Conservation (phyloP, 2,888 invertebrate species). For the Epirrita christyi region DNA sequence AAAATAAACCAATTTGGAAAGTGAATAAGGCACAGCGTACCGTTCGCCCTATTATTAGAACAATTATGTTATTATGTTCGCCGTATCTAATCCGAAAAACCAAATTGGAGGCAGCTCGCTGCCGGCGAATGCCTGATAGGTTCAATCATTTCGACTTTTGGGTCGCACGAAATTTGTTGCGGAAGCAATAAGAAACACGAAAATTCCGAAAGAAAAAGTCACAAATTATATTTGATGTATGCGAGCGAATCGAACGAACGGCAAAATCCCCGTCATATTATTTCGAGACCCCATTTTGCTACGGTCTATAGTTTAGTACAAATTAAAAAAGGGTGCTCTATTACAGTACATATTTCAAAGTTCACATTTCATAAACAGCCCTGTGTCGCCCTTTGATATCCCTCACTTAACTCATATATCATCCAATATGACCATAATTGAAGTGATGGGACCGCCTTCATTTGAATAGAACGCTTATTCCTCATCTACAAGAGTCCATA, state of each 20-base stretch:
- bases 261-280: conserved; percentile 54
- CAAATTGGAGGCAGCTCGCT: conserved; percentile 82
- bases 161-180: conserved; percentile 84
- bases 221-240: conserved; percentile 65
- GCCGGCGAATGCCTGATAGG: conserved; percentile 82
- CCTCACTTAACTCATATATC: conserved; percentile 84
- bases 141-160: conserved; percentile 80
- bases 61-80: conserved; percentile 85
- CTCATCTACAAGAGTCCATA: conserved; percentile 61
- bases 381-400: conserved; percentile 81
- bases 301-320: conserved; percentile 78
- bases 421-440: conserved; percentile 84
- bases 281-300: conserved; percentile 69
- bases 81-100: conserved; percentile 85
- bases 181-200: conserved; percentile 84
- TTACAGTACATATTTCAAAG: conserved; percentile 78
- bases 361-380: conserved; percentile 79
- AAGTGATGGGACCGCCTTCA: conserved; percentile 63
- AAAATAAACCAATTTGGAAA: conserved; percentile 84
- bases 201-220: conserved; percentile 69
- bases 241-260: conserved; percentile 56
- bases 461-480: conserved; percentile 69
- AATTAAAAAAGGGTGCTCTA: conserved; percentile 81
- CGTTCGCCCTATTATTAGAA: conserved; percentile 80
- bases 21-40: conserved; percentile 82